Evolutionary conservation across 2,888 invertebrate species (phyloP).

Genomic region (Operophtera brumata): DNA sequence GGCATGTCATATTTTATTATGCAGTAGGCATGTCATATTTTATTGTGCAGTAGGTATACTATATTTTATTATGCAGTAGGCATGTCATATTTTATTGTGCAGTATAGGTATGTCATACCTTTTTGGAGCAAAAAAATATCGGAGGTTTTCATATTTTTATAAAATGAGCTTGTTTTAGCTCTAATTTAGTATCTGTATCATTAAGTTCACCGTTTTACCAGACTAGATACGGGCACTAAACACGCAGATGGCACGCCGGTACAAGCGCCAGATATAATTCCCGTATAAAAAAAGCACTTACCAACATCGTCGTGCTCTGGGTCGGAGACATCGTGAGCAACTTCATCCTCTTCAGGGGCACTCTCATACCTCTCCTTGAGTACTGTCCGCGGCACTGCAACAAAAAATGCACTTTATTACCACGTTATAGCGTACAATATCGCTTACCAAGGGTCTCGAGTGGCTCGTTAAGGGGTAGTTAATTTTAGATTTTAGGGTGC

Average conservation of each 20-base stretch:
- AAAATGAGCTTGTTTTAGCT: too few relatives aligned
- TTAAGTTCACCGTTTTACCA: too few relatives aligned
- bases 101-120: too few relatives aligned
- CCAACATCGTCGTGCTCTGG: slow-evolving; percentile 77
- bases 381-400: slow-evolving; percentile 90
- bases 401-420: slow-evolving; percentile 49
- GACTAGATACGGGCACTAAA: too few relatives aligned
- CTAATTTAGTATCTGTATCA: background rate
- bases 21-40: too few relatives aligned
- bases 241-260: too few relatives aligned
- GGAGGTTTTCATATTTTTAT: too few relatives aligned
- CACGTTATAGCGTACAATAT: slow-evolving; percentile 37
- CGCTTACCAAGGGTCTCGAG: slow-evolving; percentile 29
- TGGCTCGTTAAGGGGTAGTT: slow-evolving; percentile 56
- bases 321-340: slow-evolving; percentile 76
- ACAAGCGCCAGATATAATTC: slow-evolving; percentile 1
- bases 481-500: slow-evolving; percentile 69
- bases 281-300: slow-evolving; percentile 57
- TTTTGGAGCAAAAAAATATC: too few relatives aligned
- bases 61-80: too few relatives aligned
- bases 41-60: too few relatives aligned
- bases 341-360: slow-evolving; percentile 88
- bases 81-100: too few relatives aligned
- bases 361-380: slow-evolving; percentile 91
- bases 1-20: too few relatives aligned